Conservation (phyloP, 2,113 vertebrate genomes). For the Rafetus swinhoei region DNA sequence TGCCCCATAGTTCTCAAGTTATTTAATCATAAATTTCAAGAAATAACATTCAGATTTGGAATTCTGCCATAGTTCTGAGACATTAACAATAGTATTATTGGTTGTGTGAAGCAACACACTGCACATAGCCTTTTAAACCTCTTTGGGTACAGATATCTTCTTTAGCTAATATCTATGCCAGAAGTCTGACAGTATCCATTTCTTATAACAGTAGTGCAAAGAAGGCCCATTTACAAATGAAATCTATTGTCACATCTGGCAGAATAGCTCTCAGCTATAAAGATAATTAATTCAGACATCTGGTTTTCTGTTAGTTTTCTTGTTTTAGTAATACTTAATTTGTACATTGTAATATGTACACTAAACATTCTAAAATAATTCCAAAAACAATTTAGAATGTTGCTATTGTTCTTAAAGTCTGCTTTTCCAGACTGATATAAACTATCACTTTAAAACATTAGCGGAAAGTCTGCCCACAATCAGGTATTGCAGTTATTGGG, state of each 20-base stretch:
- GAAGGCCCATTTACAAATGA: background rate
- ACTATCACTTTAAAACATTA: background rate
- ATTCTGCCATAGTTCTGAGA: background rate
- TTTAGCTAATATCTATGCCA: background rate
- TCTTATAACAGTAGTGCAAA: background rate
- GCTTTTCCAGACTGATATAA: background rate
- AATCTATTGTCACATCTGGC: background rate
- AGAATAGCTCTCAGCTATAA: background rate
- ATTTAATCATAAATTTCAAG: background rate
- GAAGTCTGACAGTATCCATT: background rate
- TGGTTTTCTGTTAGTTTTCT: background rate
- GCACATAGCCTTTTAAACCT: background rate
- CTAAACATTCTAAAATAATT: background rate
- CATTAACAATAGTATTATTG: accelerated
- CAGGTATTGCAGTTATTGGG: background rate
- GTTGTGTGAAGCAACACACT: background rate
- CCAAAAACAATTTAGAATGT: background rate
- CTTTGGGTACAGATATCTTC: background rate
- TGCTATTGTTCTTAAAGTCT: background rate
- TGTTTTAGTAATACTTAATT: background rate
- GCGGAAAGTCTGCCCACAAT: background rate
- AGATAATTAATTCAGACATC: background rate
- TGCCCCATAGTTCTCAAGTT: too few species aligned
- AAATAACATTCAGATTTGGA: background rate
- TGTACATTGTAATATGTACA: background rate